A percentile compares a stretch with the other conserved stretches of the same genome.
These are phyloP conservation scores for Pelecanus crispus DNA, from an alignment of 2,113 vertebrate genomes.

Conservation along the genomic window DNA sequence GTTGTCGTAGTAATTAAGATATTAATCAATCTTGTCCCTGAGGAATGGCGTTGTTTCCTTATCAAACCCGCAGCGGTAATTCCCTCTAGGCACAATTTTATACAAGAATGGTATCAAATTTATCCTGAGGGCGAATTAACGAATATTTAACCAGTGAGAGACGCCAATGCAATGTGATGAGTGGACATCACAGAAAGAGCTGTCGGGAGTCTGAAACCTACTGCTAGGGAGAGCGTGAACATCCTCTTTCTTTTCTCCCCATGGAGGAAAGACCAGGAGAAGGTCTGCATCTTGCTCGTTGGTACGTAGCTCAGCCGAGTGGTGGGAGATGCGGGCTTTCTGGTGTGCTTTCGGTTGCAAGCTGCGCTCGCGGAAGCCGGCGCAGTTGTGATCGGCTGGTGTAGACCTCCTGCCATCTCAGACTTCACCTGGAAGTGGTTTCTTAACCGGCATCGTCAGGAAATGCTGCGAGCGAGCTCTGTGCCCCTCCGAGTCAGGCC, in stretches of 20 bases:
- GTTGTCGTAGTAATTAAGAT: neutral
- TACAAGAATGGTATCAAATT: neutral
- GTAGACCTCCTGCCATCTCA: neutral
- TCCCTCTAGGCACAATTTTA: neutral
- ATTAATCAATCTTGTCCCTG: neutral
- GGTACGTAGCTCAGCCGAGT: fast-evolving
- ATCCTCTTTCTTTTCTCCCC: neutral
- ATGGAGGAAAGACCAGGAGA: neutral
- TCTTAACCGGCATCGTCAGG: fast-evolving
- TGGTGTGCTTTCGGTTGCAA: fast-evolving
- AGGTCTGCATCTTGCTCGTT: neutral
- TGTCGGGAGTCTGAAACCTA: fast-evolving
- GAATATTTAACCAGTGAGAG: neutral
- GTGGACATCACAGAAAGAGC: neutral
- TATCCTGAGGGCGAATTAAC: neutral
- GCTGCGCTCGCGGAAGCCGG: neutral
- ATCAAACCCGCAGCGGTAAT: neutral
- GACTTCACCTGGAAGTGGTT: neutral
- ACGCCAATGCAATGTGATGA: fast-evolving
- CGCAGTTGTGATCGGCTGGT: neutral
- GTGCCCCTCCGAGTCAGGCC: fast-evolving
- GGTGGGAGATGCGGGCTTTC: neutral
- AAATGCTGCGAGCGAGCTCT: neutral
- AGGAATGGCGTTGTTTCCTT: neutral
- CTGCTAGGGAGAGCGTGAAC: neutral